Conservation (phyloP, 2,113 vertebrate genomes). For the Scatophagus argus region DNA sequence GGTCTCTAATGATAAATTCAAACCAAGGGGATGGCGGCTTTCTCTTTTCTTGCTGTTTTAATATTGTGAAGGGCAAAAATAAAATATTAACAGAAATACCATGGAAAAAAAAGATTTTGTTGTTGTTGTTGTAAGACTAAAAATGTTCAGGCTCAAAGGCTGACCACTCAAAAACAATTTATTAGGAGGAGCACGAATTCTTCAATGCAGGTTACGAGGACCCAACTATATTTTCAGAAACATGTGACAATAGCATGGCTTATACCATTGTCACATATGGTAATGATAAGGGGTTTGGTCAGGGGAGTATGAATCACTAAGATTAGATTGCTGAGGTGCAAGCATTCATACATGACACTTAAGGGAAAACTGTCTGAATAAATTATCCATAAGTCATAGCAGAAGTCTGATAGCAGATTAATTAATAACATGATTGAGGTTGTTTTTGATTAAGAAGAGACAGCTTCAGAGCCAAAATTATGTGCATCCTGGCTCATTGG, state of each 20-base stretch:
- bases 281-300: not conserved
- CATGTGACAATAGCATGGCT: not conserved
- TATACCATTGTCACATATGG: not conserved
- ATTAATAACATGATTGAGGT: not conserved
- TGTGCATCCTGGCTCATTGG: not conserved
- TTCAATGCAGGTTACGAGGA: not conserved
- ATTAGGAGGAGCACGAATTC: not conserved
- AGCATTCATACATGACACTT: not conserved
- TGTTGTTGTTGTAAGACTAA: not conserved
- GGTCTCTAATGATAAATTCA: constrained; percentile 35
- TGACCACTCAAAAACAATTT: not conserved
- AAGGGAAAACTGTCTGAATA: not conserved
- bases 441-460: not conserved
- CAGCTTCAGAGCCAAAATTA: not conserved
- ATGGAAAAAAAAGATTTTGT: not conserved
- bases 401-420: not conserved
- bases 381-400: not conserved
- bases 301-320: not conserved
- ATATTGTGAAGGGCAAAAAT: constrained; percentile 1
- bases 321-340: not conserved
- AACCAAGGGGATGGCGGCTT: constrained; percentile 7
- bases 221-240: not conserved
- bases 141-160: not conserved
- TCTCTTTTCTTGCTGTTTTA: not conserved
- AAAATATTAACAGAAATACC: not conserved